Percentiles rank a stretch among this genome's conserved stretches.
phyloP scores from a whole-genome alignment of 1,140 invertebrate genomes.

The Eueides isabella region DNA sequence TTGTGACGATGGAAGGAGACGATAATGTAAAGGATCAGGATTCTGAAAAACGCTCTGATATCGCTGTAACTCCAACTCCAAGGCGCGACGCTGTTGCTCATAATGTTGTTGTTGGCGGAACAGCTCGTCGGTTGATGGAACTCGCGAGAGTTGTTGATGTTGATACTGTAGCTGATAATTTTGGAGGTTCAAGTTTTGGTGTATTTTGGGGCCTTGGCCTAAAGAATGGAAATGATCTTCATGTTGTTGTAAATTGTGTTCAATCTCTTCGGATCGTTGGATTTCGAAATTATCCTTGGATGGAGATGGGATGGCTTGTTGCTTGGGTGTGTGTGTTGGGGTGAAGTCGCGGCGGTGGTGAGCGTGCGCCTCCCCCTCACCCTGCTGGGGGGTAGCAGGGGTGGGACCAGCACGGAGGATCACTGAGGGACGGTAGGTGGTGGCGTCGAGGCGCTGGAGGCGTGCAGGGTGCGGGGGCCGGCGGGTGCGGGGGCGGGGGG shows the following conservation, averaged over 20 bases:
- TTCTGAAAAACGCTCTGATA: slow-evolving; percentile 41
- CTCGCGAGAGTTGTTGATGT: not conserved
- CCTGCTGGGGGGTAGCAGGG: slow-evolving; percentile 47
- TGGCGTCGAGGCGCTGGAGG: slow-evolving; percentile 58
- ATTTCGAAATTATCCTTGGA: slow-evolving; percentile 43
- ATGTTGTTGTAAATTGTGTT: slow-evolving; percentile 13
- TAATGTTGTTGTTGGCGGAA: slow-evolving; percentile 55
- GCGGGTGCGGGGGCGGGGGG: slow-evolving; percentile 46
- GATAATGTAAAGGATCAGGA: slow-evolving; percentile 47
- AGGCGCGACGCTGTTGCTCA: slow-evolving; percentile 49
- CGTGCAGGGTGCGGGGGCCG: slow-evolving; percentile 43
- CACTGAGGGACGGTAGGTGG: slow-evolving; percentile 66
- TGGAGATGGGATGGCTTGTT: slow-evolving; percentile 55
- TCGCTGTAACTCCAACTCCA: slow-evolving; percentile 44
- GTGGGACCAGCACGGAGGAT: slow-evolving; percentile 58
- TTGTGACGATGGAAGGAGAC: slow-evolving; percentile 37
- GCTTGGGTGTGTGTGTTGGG: slow-evolving; percentile 47
- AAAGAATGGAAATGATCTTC: slow-evolving; percentile 23
- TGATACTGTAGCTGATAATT: slow-evolving; percentile 21
- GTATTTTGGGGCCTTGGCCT: not conserved
- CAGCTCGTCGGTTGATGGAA: slow-evolving; percentile 46
- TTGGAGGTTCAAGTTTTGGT: not conserved
- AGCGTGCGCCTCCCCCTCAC: slow-evolving; percentile 45
- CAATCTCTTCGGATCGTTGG: slow-evolving; percentile 31
- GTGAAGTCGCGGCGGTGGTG: slow-evolving; percentile 69